Conservation (phyloP, 1,140 invertebrate genomes). For the Dendrolimus kikuchii region DNA sequence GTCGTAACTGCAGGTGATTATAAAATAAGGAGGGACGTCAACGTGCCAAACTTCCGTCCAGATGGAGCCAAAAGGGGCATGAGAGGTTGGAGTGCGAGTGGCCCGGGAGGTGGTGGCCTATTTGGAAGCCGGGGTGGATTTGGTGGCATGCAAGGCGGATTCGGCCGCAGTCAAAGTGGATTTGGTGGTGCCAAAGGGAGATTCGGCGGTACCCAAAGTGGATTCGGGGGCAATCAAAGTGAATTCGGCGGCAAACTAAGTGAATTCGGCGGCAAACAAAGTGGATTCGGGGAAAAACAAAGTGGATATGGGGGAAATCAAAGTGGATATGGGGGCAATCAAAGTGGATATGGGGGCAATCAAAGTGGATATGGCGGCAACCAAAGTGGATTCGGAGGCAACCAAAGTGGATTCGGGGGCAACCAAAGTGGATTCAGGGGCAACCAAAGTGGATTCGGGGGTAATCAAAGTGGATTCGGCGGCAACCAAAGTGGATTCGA, state of each 20-base stretch:
- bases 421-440: conserved; percentile 14
- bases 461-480: conserved; percentile 10
- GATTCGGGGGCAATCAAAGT: conserved; percentile 12
- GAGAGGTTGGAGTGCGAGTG: conserved; percentile 50
- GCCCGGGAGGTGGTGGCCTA: conserved; percentile 35
- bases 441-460: conserved; percentile 15
- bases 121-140: conserved; percentile 17
- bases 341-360: conserved; percentile 16
- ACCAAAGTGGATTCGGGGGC: conserved; percentile 14
- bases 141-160: conserved; percentile 16
- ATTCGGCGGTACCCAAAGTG: conserved; percentile 8
- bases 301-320: conserved; percentile 5
- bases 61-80: conserved; percentile 44
- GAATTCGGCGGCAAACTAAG: conserved; percentile 15
- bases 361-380: conserved; percentile 16
- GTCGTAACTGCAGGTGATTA: conserved; percentile 81
- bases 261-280: conserved; percentile 13
- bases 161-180: conserved; percentile 9
- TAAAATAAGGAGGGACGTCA: conserved; percentile 73
- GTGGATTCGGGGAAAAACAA: conserved; percentile 9
- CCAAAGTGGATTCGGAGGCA: conserved; percentile 10
- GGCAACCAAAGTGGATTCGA: conserved; percentile 16
- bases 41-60: conserved; percentile 39
- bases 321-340: conserved; percentile 12
- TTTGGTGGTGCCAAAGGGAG: conserved; percentile 4